Evolutionary conservation across 2,888 invertebrate genomes (phyloP), one percentile per base, ranked within the genome.

Genomic region (Nephrotoma guestfalica): DNA sequence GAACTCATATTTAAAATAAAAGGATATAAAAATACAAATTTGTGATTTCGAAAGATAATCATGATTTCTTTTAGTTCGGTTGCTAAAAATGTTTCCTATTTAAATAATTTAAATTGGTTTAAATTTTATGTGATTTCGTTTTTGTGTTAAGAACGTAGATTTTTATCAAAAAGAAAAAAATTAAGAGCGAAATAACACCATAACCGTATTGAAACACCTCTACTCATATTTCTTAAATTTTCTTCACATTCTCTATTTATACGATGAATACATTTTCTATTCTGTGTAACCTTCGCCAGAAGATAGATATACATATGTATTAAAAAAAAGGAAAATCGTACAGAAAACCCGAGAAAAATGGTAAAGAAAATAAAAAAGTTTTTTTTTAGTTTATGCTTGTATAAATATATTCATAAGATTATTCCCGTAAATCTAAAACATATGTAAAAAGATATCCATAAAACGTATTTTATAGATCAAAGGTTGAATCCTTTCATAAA

Each of bases 401-500:
- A 71, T 71, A 71, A 71, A 71, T 71, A 71, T 71, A 71, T 71
- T 71, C 71, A 71, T 71, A 71, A 71, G 71, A 71, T 71, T 71
- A 71, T 71, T 71, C 71, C 71, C 71, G 71, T 71, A 71, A 71
- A 71, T 71, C 71, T 71, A 71, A 71, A 71, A 71, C 71, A 71
- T 71, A 71, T 71, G 71, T 71, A 71, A 71, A 71, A 71, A 71
- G 71, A 71, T 71, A 71, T 71, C 71, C 13, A 41, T 41, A 84
- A 84, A 84, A 84, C 84, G 42, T 84, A 84, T 84, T 84, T 84
- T 41, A 84, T 41, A 84, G 84, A 84, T 84, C 84, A 84, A 84
- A 84, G 84, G 84, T 84, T 84, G 84, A 84, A 84, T 84, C 84
- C 84, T 84, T 84, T 84, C 84, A 84, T 84, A 84, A 84, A 84